Conservation (phyloP, 2,797 vertebrate genomes). For the Chloroceryle inda region DNA sequence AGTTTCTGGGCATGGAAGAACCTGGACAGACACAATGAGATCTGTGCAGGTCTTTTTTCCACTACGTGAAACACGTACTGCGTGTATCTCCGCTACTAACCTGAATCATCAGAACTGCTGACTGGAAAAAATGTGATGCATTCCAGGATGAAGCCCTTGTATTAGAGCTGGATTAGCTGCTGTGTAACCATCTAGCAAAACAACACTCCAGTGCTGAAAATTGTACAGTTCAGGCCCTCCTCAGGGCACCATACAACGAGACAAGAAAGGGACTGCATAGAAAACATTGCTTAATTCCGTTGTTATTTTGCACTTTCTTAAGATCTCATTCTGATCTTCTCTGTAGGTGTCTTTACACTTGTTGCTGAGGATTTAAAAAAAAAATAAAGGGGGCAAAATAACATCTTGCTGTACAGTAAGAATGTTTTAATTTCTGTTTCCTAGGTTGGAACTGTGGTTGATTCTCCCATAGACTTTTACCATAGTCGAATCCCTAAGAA, state of each 20-base stretch:
- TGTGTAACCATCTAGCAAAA: not conserved
- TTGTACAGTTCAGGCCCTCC: not conserved
- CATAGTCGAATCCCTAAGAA: conserved; percentile 95
- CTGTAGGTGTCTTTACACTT: not conserved
- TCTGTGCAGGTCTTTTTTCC: not conserved
- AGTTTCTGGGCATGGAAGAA: not conserved
- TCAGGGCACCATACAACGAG: not conserved
- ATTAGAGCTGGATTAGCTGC: not conserved
- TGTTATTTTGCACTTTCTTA: not conserved
- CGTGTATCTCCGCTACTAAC: not conserved
- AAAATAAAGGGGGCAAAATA: not conserved
- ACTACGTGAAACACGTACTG: not conserved
- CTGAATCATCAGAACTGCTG: not conserved
- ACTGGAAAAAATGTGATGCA: not conserved
- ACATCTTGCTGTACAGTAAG: not conserved
- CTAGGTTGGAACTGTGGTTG: conserved; percentile 93
- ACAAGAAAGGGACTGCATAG: not conserved
- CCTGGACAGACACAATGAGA: not conserved
- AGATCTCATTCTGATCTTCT: not conserved
- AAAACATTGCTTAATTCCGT: not conserved
- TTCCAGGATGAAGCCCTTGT: not conserved
- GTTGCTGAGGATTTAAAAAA: not conserved
- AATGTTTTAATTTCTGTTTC: conserved; percentile 24
- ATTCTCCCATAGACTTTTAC: conserved; percentile 93
- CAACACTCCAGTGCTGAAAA: not conserved